These are phyloP conservation scores for Bellardia pandia DNA, from an alignment of 2,888 invertebrate species.

Conservation along the genomic window DNA sequence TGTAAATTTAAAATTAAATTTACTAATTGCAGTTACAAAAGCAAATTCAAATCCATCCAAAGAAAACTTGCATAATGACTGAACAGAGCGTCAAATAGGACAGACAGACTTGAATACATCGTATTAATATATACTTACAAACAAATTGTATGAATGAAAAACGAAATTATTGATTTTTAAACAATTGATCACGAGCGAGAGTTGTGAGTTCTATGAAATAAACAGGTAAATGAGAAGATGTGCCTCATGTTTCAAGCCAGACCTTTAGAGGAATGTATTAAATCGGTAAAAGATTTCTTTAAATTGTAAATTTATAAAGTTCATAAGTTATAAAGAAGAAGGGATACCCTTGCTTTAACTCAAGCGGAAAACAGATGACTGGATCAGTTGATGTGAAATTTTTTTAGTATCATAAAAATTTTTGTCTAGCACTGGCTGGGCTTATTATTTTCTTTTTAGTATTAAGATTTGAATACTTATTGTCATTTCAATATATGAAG, in stretches of 20 bases:
- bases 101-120: background rate
- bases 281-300: background rate
- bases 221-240: slow-evolving; percentile 10
- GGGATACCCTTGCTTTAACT: no score
- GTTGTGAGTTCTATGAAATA: background rate
- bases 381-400: no score
- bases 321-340: no score
- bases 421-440: no score
- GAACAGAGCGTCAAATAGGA: slow-evolving; percentile 29
- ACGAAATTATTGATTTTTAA: slow-evolving; percentile 32
- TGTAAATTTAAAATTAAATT: slow-evolving; percentile 26
- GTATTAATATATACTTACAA: background rate
- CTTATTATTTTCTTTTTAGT: no score
- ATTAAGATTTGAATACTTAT: no score
- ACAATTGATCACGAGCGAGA: slow-evolving; percentile 29
- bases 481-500: no score
- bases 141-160: slow-evolving; percentile 50
- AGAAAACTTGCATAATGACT: slow-evolving; percentile 62
- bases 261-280: background rate
- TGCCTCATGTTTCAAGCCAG: background rate
- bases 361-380: no score
- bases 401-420: no score
- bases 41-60: background rate
- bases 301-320: no score
- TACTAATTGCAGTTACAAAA: slow-evolving; percentile 38